Evolutionary conservation across 2,888 invertebrate genomes (phyloP), one percentile per base, ranked within the genome.

Genomic region (Fragum sueziense): DNA sequence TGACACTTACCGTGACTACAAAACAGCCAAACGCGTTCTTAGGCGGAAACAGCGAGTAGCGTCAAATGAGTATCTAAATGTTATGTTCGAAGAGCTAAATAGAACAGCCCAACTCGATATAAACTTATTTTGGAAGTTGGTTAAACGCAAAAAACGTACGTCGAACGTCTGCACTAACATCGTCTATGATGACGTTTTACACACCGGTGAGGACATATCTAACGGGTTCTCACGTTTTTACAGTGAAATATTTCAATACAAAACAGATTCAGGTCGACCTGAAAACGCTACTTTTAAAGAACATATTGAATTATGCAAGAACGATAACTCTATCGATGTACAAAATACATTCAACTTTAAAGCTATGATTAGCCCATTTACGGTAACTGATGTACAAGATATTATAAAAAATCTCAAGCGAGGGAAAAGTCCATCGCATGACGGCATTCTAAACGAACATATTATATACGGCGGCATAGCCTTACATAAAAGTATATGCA

Each of bases 11-110:
- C 22, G 20, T 2, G 27, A 34, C 1, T 74, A 74, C 27, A 74
- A 74, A 54, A 31, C n/a, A 2, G 69, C 69, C 34, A 74, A 74
- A 41, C 27, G 68, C 22, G 20, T 27, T 9, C 69, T 68, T 68
- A 22, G 74, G 14, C 37, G 29, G 22, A 37, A n/a, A 31, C 68
- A 74, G 17, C 41, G 41, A 11, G 17, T 41, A 11, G 41, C 59
- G 27, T 59, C 22, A 27, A 59, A 70, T 20, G 4, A 22, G 14
- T 31, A 25, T 25, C 22, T 33, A 33, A 57, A 34, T 11, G 1
- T 6, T 3, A 29, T 7, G 3, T n/a, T 70, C 22, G 29, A 70
- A 22, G 57, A 59, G 7, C 22, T 57, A 20, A 57, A 70, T 22
- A 33, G 17, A 20, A 34, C 70, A 1, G 70, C 57, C n/a, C 37